Conservation (phyloP, 2,113 vertebrate genomes). For the Tylochromis polylepis region DNA sequence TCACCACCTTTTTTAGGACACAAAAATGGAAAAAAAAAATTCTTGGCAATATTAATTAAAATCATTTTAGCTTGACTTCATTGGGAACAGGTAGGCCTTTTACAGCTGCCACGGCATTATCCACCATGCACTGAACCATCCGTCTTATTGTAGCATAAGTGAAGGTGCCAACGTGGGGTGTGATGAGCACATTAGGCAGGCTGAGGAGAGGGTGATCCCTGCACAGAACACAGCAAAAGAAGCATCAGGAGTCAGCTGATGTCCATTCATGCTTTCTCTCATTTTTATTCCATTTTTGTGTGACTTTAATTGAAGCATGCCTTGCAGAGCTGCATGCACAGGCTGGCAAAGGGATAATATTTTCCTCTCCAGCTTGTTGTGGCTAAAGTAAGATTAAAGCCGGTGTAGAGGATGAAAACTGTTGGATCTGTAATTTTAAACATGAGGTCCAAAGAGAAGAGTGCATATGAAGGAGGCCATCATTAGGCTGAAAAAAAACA, state of each 20-base stretch:
- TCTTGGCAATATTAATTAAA: neutral
- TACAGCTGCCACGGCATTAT: conserved; percentile 53
- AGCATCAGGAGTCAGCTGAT: neutral
- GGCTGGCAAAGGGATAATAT: neutral
- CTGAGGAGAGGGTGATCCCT: conserved; percentile 62
- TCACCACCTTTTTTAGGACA: neutral
- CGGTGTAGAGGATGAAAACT: no score
- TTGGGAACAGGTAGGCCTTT: conserved; percentile 39
- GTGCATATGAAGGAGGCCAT: no score
- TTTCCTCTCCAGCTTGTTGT: neutral
- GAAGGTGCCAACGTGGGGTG: conserved; percentile 50
- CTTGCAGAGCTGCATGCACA: neutral
- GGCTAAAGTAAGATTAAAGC: no score
- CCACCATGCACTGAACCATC: conserved; percentile 44
- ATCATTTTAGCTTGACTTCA: conserved; percentile 43
- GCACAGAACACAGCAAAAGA: neutral
- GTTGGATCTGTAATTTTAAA: no score
- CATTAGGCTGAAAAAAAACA: no score
- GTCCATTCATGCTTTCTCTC: neutral
- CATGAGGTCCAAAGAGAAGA: no score
- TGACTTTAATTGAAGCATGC: neutral
- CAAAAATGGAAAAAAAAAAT: neutral
- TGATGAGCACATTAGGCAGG: conserved; percentile 60
- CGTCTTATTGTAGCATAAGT: conserved; percentile 16
- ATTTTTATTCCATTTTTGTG: neutral